phyloP scores from a whole-genome alignment of 2,797 vertebrate species.

The Sebastolobus altivelis region DNA sequence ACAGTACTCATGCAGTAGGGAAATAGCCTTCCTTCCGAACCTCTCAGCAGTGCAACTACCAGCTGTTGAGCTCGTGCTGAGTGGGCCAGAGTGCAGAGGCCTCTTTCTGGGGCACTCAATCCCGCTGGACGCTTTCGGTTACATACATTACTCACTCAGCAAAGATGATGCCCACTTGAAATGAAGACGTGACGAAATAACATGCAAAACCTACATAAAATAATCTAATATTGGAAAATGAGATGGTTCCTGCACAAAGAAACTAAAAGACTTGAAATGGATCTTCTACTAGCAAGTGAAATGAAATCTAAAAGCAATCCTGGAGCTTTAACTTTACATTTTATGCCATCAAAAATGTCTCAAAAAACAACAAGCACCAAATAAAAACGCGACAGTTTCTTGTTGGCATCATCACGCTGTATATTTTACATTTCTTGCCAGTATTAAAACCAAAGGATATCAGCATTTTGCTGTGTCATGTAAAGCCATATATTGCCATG shows the following conservation, averaged over 20 bases:
- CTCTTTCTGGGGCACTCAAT: slow-evolving; percentile 19
- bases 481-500: neutral
- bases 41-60: slow-evolving; percentile 28
- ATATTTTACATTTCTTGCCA: neutral
- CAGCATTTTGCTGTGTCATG: neutral
- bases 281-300: neutral
- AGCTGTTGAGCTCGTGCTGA: slow-evolving; percentile 48
- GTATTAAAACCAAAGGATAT: neutral
- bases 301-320: neutral
- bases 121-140: slow-evolving; percentile 8
- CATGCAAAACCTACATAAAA: neutral
- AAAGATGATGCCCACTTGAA: neutral
- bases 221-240: neutral
- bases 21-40: slow-evolving; percentile 19
- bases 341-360: neutral
- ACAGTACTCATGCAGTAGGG: slow-evolving; percentile 3
- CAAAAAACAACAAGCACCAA: neutral
- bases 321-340: neutral
- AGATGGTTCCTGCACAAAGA: neutral
- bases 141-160: slow-evolving; percentile 9
- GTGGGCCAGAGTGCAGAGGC: slow-evolving; percentile 47
- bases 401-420: neutral
- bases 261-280: neutral
- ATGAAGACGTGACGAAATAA: neutral
- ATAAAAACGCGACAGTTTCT: neutral